These are phyloP conservation scores for Rhagoletis zephyria DNA, from an alignment of 1,140 invertebrate species.

Conservation along the genomic window DNA sequence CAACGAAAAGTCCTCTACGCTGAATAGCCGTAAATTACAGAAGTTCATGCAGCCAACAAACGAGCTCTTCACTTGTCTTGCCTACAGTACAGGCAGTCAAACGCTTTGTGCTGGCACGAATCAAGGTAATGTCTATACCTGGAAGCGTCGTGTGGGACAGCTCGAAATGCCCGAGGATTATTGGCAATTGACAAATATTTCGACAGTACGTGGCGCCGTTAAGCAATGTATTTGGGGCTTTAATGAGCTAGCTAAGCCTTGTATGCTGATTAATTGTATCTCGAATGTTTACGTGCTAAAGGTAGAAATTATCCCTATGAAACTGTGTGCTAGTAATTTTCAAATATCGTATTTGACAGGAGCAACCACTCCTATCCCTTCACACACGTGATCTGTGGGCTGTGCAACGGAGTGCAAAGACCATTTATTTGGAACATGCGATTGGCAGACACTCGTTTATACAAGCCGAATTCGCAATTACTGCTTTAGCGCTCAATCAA, in stretches of 20 bases:
- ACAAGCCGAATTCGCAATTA: constrained; percentile 86
- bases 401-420: constrained; percentile 80
- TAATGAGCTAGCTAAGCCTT: constrained; percentile 78
- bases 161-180: constrained; percentile 74
- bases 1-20: constrained; percentile 36
- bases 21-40: constrained; percentile 14
- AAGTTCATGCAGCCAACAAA: constrained; percentile 66
- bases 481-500: constrained; percentile 83
- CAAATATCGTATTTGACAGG: constrained; percentile 53
- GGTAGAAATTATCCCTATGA: constrained; percentile 29
- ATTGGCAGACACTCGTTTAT: constrained; percentile 77
- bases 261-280: constrained; percentile 89
- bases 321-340: not conserved
- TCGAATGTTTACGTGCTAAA: constrained; percentile 87
- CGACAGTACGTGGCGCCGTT: constrained; percentile 80
- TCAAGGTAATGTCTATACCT: constrained; percentile 90
- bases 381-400: constrained; percentile 81
- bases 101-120: constrained; percentile 92
- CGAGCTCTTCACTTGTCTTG: constrained; percentile 83
- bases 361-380: constrained; percentile 67
- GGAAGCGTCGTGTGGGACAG: constrained; percentile 78
- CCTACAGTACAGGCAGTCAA: constrained; percentile 79
- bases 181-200: constrained; percentile 81
- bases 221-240: constrained; percentile 85
- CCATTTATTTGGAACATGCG: constrained; percentile 77